Evolutionary conservation across 2,113 vertebrate species (phyloP), one percentile per base, ranked within the genome.

Genomic region (Bagarius yarrelli): DNA sequence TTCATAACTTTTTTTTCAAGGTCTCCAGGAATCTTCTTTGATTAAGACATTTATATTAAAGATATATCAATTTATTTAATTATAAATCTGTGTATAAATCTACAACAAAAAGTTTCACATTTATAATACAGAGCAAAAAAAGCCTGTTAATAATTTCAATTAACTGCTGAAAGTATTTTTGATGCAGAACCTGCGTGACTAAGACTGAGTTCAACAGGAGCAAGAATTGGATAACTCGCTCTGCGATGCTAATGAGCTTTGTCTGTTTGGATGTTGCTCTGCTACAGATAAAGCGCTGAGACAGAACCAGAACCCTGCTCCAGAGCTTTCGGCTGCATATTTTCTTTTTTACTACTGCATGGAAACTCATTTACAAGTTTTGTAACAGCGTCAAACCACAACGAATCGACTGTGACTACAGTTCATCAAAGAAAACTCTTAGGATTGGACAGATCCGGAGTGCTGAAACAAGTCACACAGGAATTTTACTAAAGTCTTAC

Each of bases 221-320:
- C 85, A 32, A 75, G 87, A 91, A 91, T 92, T 86, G 61, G 86
- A 89, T 93, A 87, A 88, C 89, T 59, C 73, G 78, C 86, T 91
- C 90, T 91, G 90, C 88, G 89, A 90, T 86, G 82, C 89, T 88
- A 92, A 92, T 92, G 88, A 92, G 85, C 88, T 89, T 89, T 90
- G 90, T 92, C 88, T 94, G 92, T 92, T 93, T 93, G 90, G 86
- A 89, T 91, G 91, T 93, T 94, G 92, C 92, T 91, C 84, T 90
- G 91, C 83, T 92, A 93, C 91, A 90, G 88, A 86, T 85, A 79
- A 85, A 88, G 76, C 80, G 12, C 63, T 77, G 72, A 86, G 70
- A 72, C 4, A 87, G 81, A 84, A 84, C 83, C 86, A 87, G 64
- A 85, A 78, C 74, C 60, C 84, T 74, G 82, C 85, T 88, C 81